Percentiles rank a stretch among this genome's conserved stretches.
Evolutionary conservation across 2,888 invertebrate genomes (phyloP).

Genomic region (Nemoura dubitans): DNA sequence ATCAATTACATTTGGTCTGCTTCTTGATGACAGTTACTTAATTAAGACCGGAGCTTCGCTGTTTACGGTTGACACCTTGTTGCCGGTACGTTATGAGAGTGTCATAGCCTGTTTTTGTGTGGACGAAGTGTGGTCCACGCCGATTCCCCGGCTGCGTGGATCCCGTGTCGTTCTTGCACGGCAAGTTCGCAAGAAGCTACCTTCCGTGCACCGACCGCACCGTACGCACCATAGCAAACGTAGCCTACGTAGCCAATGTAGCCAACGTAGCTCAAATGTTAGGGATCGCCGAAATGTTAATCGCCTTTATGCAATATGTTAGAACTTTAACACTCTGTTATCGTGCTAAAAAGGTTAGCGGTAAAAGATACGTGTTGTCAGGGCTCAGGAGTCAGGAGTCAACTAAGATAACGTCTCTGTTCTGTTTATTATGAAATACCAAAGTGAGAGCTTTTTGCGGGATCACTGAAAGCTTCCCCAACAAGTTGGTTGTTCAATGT

Average conservation of each 20-base stretch:
- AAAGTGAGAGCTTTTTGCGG: not conserved
- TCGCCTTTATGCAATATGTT: not conserved
- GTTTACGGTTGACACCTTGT: not conserved
- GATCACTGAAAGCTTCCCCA: not conserved
- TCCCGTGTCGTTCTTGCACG: not conserved
- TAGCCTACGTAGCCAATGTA: too few relatives aligned
- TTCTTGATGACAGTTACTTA: slow-evolving; percentile 28
- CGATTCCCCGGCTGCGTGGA: not conserved
- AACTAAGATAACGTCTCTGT: not conserved
- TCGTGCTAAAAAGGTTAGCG: not conserved
- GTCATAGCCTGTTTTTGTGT: not conserved
- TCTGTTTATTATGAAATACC: not conserved
- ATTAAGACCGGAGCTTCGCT: slow-evolving; percentile 34
- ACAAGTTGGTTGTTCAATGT: too few relatives aligned
- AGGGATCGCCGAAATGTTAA: too few relatives aligned
- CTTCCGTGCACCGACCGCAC: not conserved
- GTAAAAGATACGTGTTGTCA: not conserved
- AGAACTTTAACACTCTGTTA: not conserved
- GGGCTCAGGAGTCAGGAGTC: not conserved
- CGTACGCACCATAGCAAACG: too few relatives aligned
- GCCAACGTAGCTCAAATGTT: too few relatives aligned
- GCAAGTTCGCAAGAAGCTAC: not conserved
- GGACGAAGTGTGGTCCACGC: not conserved
- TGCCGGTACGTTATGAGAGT: not conserved
- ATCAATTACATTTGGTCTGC: slow-evolving; percentile 28